Percentiles rank a stretch among this genome's conserved stretches.
phyloP scores from a whole-genome alignment of 2,797 vertebrate genomes.

The Delichon dasypus region DNA sequence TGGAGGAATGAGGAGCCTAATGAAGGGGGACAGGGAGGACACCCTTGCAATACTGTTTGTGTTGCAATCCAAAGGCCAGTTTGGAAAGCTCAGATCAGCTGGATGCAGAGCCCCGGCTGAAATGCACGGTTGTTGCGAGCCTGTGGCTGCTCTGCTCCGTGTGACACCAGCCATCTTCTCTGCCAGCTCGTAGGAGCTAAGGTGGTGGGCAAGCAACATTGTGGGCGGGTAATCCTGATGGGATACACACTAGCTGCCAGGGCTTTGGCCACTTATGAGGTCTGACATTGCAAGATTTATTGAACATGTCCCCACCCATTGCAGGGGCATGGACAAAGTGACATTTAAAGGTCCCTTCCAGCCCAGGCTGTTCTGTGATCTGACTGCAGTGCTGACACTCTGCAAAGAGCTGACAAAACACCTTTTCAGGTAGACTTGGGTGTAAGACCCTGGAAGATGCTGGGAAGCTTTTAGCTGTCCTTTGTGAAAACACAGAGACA shows the following conservation, averaged over 20 bases:
- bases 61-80: neutral
- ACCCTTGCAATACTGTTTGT: neutral
- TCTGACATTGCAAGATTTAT: neutral
- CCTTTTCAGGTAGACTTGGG: neutral
- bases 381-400: neutral
- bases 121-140: rapidly evolving
- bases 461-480: neutral
- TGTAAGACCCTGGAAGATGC: neutral
- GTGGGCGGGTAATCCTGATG: neutral
- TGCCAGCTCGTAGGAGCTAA: neutral
- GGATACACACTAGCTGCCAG: neutral
- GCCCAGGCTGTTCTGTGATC: neutral
- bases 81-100: neutral
- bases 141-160: neutral
- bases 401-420: neutral
- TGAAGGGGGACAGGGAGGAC: neutral
- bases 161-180: neutral
- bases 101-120: neutral
- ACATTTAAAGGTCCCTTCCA: neutral
- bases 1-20: neutral
- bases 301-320: neutral
- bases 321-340: neutral
- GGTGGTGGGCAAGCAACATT: neutral
- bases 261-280: neutral
- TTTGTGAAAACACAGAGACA: neutral